Base-by-base conservation (phyloP, 2,888 invertebrate genomes). In the Isotomurus palustris region DNA sequence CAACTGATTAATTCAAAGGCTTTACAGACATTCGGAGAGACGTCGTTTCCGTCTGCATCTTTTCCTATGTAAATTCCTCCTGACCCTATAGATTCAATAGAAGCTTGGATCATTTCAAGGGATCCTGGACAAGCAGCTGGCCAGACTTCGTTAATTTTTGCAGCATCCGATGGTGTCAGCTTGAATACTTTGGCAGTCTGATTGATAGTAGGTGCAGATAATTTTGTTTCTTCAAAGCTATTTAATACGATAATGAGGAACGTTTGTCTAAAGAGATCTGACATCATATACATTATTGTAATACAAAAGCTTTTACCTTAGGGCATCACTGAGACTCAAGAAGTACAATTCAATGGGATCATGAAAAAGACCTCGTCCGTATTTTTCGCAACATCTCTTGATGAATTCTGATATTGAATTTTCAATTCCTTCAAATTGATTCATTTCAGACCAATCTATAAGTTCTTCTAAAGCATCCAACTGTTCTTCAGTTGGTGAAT, bases 381-480 rank as follows among this genome's bases (percentile, higher is more conserved):
- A 27, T 8, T 47, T 38, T 32, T 38, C 50, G 3, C 53, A 45
- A 22, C 51, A 25, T 12, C 40, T 44, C 3, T 49, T 25, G 5
- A 64, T 4, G 5, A 50, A 29, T 5, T 55, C 41, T 3, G 50
- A 47, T 27, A 60, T 49, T 1, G 43, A 32, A n/a, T 40, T 45
- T 10, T 58, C 60, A 28, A 64, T 40, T 24, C 60, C 64, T 56
- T 64, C 64, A 48, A 64, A 64, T 35, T 64, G 64, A 32, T 58
- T 56, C 45, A 49, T 29, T 38, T 58, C 28, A 12, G 32, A 25
- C 64, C 64, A 64, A 45, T 64, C 58, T 2, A 64, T 45, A 2
- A 35, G 41, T 12, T 56, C 45, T 2, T 45, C 36, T 2, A 60
- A 6, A 2, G 43, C 17, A 3, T 43, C 22, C 25, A 64, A 21